Percentiles rank a stretch among this genome's conserved stretches.
These are phyloP conservation scores for Hydroisotoma schaefferi DNA, from an alignment of 2,888 invertebrate genomes.

Conservation along the genomic window DNA sequence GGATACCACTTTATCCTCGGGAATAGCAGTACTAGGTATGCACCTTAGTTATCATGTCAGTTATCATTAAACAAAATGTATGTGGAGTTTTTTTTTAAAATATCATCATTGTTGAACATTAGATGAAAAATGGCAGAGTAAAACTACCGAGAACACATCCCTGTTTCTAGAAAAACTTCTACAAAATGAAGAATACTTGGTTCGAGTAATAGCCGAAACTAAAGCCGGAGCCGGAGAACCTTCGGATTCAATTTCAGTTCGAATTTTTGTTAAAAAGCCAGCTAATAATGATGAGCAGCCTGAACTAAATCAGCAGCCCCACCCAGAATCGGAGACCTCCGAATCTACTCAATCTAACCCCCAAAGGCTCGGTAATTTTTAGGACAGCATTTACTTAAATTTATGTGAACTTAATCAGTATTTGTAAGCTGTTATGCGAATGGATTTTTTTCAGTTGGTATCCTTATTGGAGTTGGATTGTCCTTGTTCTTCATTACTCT, in stretches of 20 bases:
- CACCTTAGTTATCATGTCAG: no score
- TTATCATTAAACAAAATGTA: no score
- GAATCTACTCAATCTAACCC: neutral
- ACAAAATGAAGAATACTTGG: conserved; percentile 31
- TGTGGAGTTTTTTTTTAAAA: neutral
- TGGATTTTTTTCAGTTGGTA: conserved; percentile 20
- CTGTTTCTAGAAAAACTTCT: conserved; percentile 34
- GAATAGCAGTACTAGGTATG: no score
- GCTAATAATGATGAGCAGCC: neutral
- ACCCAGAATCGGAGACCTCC: neutral
- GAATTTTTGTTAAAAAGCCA: conserved; percentile 29
- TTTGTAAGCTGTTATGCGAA: neutral
- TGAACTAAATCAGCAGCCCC: conserved; percentile 11
- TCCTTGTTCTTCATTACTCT: conserved; percentile 39
- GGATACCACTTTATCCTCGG: conserved; percentile 2
- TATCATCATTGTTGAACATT: neutral
- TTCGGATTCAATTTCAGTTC: conserved; percentile 24
- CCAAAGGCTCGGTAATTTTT: neutral
- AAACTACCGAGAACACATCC: conserved; percentile 35
- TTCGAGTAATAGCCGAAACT: conserved; percentile 43
- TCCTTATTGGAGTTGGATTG: conserved; percentile 34
- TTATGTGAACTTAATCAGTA: neutral
- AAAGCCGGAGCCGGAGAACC: conserved; percentile 39
- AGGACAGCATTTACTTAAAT: neutral
- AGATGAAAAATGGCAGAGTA: conserved; percentile 26